Evolutionary conservation across 2,113 vertebrate genomes (phyloP).

Genomic region (Turdus rufiventris): DNA sequence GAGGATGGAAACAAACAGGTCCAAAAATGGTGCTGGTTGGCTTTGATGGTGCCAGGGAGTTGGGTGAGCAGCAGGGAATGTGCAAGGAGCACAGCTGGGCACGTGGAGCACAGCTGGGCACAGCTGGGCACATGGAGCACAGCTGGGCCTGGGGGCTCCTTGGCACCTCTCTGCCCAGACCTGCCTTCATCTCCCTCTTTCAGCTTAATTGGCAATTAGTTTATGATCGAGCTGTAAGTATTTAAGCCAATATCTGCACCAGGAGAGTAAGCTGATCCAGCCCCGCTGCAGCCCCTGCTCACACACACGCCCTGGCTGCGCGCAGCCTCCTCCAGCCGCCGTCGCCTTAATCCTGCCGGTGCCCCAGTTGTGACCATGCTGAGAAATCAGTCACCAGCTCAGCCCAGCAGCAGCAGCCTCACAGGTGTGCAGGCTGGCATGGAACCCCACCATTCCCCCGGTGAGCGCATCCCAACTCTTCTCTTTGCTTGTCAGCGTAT

Average conservation of each 20-base stretch:
- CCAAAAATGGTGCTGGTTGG: background rate
- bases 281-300: background rate
- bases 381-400: background rate
- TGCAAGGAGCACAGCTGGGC: background rate
- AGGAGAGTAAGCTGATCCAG: background rate
- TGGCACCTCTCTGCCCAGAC: background rate
- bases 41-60: background rate
- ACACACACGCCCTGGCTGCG: background rate
- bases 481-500: conserved; percentile 22
- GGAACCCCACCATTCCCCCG: background rate
- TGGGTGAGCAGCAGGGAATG: background rate
- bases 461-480: background rate
- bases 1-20: background rate
- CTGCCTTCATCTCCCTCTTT: background rate
- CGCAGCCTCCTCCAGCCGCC: background rate
- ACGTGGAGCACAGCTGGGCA: accelerated
- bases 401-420: background rate
- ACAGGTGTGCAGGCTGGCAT: background rate
- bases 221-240: conserved; percentile 9
- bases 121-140: accelerated
- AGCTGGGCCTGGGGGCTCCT: background rate
- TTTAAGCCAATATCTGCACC: conserved; percentile 42
- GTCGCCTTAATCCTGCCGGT: background rate
- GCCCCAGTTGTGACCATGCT: background rate
- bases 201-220: conserved; percentile 39